Evolutionary conservation across 1,140 invertebrate genomes (phyloP).

Genomic region (Cotesia chilonis): DNA sequence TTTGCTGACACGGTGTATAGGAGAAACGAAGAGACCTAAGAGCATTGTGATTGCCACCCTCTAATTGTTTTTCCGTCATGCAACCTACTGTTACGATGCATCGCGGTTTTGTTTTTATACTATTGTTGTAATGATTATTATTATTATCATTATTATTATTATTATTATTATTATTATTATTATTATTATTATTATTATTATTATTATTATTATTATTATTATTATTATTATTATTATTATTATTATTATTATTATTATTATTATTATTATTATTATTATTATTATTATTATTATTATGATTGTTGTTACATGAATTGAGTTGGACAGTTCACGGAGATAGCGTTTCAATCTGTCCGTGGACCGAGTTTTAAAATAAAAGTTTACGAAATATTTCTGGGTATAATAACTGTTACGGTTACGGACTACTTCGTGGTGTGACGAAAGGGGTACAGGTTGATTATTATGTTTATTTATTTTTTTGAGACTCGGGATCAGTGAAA

Average conservation of each 20-base stretch:
- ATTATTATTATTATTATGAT: slow-evolving; percentile 33
- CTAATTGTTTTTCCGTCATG: slow-evolving; percentile 40
- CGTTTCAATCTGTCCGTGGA: background rate
- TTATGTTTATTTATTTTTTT: background rate
- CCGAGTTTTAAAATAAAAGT: background rate
- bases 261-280: too few species aligned
- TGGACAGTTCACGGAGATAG: background rate
- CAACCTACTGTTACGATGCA: slow-evolving; percentile 28
- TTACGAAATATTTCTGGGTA: slow-evolving; percentile 31
- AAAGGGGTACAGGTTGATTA: slow-evolving; percentile 13
- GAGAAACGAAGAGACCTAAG: too few species aligned
- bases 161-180: slow-evolving; percentile 16
- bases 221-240: slow-evolving; percentile 33
- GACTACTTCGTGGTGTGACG: slow-evolving; percentile 25
- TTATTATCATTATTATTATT: slow-evolving; percentile 25
- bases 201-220: too few species aligned
- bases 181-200: slow-evolving; percentile 33
- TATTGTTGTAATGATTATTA: too few species aligned
- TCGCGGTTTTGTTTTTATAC: slow-evolving; percentile 18
- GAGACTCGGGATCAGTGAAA: background rate
- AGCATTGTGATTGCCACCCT: slow-evolving; percentile 32
- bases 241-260: too few species aligned
- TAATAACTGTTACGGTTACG: slow-evolving; percentile 22
- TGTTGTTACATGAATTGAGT: background rate
- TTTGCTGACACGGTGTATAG: slow-evolving; percentile 17